A percentile compares a stretch with the other conserved stretches of the same genome.
Evolutionary conservation across 2,888 invertebrate species (phyloP).

Genomic region (Acleris emargana): DNA sequence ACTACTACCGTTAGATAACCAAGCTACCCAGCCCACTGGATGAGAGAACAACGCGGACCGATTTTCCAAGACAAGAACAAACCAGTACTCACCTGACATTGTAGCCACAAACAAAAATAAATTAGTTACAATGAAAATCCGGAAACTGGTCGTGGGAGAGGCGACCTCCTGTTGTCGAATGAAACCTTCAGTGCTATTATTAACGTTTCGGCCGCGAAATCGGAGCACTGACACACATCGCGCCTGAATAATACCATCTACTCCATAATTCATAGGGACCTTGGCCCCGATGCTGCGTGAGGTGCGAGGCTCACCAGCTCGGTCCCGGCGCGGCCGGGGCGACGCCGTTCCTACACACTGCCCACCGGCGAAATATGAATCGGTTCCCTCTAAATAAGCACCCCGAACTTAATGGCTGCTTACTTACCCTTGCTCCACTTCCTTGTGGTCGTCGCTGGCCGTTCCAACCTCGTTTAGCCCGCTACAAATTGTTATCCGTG

Average conservation of each 20-base stretch:
- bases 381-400: constrained; percentile 27
- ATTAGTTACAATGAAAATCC: constrained; percentile 51
- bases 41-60: neutral
- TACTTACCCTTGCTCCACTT: constrained; percentile 35
- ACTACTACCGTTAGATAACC: no score
- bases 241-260: constrained; percentile 80
- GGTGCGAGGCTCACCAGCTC: constrained; percentile 49
- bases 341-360: neutral
- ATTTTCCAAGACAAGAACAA: constrained; percentile 9
- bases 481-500: neutral
- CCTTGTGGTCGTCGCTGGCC: constrained; percentile 17
- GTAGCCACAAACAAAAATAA: constrained; percentile 38
- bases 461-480: constrained; percentile 5
- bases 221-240: constrained; percentile 77
- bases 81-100: constrained; percentile 31
- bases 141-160: constrained; percentile 67
- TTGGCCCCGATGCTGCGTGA: constrained; percentile 73
- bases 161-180: constrained; percentile 74
- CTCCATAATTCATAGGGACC: constrained; percentile 81
- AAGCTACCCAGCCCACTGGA: no score
- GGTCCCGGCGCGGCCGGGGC: constrained; percentile 19
- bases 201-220: constrained; percentile 77
- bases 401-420: constrained; percentile 33
- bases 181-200: constrained; percentile 78
- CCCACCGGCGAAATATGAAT: constrained; percentile 19